These are phyloP conservation scores for Spea multiplicata DNA, from an alignment of 2,113 vertebrate species.

Conservation along the genomic window DNA sequence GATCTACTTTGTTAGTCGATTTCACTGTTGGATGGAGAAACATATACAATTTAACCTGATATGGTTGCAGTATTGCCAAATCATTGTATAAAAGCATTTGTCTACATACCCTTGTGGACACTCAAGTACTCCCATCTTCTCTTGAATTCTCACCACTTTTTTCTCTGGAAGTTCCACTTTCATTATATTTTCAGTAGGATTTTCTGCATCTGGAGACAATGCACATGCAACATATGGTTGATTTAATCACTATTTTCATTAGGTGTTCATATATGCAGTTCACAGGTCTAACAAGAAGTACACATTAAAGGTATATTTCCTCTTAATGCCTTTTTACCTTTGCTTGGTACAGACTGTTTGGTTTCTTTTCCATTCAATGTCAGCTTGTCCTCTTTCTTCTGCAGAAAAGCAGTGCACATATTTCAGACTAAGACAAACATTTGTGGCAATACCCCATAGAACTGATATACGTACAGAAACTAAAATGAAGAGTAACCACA, in stretches of 20 bases:
- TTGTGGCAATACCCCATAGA: neutral
- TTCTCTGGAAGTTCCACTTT: conserved; percentile 34
- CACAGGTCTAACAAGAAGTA: too few relatives aligned
- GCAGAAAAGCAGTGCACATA: conserved; percentile 42
- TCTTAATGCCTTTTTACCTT: conserved; percentile 57
- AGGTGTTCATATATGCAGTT: too few relatives aligned
- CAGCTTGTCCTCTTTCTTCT: conserved; percentile 75
- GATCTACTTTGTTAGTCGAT: too few relatives aligned
- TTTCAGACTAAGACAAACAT: neutral
- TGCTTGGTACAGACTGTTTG: conserved; percentile 58
- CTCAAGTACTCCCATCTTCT: conserved; percentile 5
- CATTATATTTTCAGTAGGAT: conserved; percentile 9
- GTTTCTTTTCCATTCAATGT: conserved; percentile 70
- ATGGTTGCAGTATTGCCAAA: too few relatives aligned
- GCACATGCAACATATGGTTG: too few relatives aligned
- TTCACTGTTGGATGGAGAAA: too few relatives aligned
- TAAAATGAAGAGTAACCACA: too few relatives aligned
- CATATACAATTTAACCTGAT: too few relatives aligned
- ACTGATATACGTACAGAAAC: too few relatives aligned
- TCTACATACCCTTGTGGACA: neutral
- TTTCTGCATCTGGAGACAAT: neutral
- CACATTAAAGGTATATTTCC: too few relatives aligned
- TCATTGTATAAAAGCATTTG: too few relatives aligned
- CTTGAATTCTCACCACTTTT: conserved; percentile 13
- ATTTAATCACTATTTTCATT: too few relatives aligned